Evolutionary conservation across 1,140 invertebrate species (phyloP).

Genomic region (Hormaphis cornu): DNA sequence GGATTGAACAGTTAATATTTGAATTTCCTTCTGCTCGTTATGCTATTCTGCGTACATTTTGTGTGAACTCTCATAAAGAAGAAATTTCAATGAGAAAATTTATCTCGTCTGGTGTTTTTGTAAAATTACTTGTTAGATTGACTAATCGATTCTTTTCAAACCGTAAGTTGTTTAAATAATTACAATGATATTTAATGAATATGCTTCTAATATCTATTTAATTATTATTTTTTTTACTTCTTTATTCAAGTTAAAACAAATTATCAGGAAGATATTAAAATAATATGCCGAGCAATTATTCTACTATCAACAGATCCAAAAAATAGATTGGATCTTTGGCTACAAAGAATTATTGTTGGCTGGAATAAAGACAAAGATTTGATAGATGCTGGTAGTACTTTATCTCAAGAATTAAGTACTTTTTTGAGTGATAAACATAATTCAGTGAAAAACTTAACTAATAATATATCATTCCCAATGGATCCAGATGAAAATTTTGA

Average conservation of each 20-base stretch:
- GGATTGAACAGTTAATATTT: conserved; percentile 28
- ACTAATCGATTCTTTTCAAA: conserved; percentile 13
- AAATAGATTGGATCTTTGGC: conserved; percentile 27
- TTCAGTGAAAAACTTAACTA: conserved; percentile 3
- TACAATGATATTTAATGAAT: background rate
- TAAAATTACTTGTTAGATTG: conserved; percentile 11
- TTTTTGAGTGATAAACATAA: conserved; percentile 17
- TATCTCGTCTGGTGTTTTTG: conserved; percentile 26
- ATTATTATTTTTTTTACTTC: background rate
- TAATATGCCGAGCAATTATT: conserved; percentile 15
- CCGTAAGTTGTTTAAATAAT: too few relatives aligned
- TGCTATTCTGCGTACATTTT: conserved; percentile 16
- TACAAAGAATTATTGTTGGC: conserved; percentile 26
- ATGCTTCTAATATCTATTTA: background rate
- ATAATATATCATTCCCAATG: background rate
- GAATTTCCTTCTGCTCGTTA: conserved; percentile 1
- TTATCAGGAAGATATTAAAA: conserved; percentile 19
- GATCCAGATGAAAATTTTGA: conserved; percentile 28
- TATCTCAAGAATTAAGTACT: background rate
- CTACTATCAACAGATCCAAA: conserved; percentile 14
- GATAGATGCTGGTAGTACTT: conserved; percentile 3
- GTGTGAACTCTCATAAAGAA: background rate
- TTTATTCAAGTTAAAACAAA: background rate
- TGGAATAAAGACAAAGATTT: conserved; percentile 27
- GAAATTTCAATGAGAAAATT: conserved; percentile 10